Percentiles rank a stretch among this genome's conserved stretches.
Evolutionary conservation across 1,140 invertebrate genomes (phyloP).

Genomic region (Lasioglossum baleicum): DNA sequence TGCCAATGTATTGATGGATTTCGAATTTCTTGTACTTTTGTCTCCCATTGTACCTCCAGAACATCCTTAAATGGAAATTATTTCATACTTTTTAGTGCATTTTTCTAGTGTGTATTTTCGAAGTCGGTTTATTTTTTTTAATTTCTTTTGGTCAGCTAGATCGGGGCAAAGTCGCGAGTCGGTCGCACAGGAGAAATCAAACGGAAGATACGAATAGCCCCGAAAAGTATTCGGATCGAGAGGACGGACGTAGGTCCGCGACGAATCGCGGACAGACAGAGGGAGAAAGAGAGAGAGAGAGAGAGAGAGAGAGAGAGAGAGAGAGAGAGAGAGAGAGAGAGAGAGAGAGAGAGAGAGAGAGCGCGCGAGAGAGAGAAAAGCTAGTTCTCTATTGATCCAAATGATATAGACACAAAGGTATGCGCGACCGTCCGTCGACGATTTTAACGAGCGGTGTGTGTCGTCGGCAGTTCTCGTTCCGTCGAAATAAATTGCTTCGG

Average conservation of each 20-base stretch:
- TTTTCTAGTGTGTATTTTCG: too few relatives aligned
- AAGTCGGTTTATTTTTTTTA: too few relatives aligned
- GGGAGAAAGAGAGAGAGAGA: neutral
- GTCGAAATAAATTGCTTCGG: conserved; percentile 47
- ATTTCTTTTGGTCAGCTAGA: too few relatives aligned
- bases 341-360: too few relatives aligned
- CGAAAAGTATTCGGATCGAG: neutral
- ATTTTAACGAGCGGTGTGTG: conserved; percentile 48
- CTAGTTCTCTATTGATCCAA: conserved; percentile 44
- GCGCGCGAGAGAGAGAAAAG: neutral
- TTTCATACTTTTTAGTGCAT: too few relatives aligned
- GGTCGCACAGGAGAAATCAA: too few relatives aligned
- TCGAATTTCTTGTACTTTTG: too few relatives aligned
- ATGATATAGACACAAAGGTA: conserved; percentile 50
- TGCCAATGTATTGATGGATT: too few relatives aligned
- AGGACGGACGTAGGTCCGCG: conserved; percentile 18
- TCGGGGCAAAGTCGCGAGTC: too few relatives aligned
- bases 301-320: neutral
- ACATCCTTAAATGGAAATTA: too few relatives aligned
- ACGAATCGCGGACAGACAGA: conserved; percentile 4
- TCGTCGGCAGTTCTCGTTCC: conserved; percentile 43
- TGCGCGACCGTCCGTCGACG: conserved; percentile 28
- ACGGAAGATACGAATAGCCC: neutral
- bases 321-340: neutral
- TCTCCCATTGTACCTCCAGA: too few relatives aligned